phyloP scores from a whole-genome alignment of 2,888 invertebrate genomes.

The Drosophila emarginata region DNA sequence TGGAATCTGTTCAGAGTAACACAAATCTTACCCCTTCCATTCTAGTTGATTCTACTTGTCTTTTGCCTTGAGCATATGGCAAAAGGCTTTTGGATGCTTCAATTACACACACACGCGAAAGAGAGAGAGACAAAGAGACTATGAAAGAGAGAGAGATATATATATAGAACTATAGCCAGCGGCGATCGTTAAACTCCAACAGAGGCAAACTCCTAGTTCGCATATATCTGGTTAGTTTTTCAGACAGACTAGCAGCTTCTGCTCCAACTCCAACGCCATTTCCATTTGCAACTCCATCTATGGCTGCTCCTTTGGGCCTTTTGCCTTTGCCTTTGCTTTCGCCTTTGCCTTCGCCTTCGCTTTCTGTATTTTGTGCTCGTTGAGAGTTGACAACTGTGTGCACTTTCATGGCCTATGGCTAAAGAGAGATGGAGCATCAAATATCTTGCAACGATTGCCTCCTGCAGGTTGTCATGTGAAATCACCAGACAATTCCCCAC shows the following conservation, averaged over 20 bases:
- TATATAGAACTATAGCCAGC: constrained; percentile 35
- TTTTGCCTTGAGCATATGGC: constrained; percentile 37
- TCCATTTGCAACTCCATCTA: constrained; percentile 6
- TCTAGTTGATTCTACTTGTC: constrained; percentile 5
- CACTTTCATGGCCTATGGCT: constrained; percentile 66
- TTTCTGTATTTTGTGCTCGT: constrained; percentile 35
- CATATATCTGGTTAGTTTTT: constrained; percentile 10
- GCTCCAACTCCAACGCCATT: constrained; percentile 8
- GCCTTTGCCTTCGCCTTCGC: constrained; percentile 37
- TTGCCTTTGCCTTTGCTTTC: constrained; percentile 25
- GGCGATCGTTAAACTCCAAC: constrained; percentile 64
- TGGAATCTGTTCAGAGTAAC: neutral
- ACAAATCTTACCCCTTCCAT: neutral
- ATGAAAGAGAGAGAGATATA: neutral
- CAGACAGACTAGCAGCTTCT: constrained; percentile 5
- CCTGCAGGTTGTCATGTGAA: constrained; percentile 68
- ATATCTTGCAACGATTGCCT: constrained; percentile 55
- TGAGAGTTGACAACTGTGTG: constrained; percentile 70
- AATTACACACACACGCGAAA: constrained; percentile 45
- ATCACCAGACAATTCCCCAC: constrained; percentile 52
- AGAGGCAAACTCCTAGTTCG: constrained; percentile 14
- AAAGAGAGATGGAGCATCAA: constrained; percentile 35
- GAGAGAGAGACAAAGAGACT: no score
- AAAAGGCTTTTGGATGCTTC: constrained; percentile 59
- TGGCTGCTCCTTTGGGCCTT: constrained; percentile 21